Evolutionary conservation across 2,797 vertebrate species (phyloP).

Genomic region (Micropoecilia bifurca): DNA sequence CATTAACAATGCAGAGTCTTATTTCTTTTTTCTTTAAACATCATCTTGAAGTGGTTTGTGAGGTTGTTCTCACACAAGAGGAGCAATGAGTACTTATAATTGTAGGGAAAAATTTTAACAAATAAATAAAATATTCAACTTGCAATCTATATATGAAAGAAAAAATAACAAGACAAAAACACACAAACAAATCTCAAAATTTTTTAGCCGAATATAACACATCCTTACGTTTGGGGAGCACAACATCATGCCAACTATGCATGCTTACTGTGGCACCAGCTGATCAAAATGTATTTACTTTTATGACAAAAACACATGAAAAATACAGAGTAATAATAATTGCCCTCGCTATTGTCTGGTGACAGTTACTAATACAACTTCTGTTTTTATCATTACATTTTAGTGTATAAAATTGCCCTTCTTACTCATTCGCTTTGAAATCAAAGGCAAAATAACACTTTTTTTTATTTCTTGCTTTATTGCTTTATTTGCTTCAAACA

Average conservation of each 20-base stretch:
- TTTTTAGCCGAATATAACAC: neutral
- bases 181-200: neutral
- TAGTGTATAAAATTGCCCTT: neutral
- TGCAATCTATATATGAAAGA: neutral
- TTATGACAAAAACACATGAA: neutral
- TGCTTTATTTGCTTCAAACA: constrained; percentile 60
- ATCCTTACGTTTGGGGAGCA: neutral
- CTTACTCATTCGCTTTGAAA: neutral
- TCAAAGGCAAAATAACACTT: neutral
- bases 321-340: neutral
- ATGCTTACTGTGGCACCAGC: neutral
- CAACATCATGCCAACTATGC: neutral
- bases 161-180: neutral
- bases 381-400: neutral
- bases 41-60: neutral
- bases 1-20: neutral
- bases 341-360: neutral
- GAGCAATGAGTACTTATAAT: neutral
- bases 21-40: neutral
- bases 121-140: neutral
- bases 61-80: neutral
- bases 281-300: neutral
- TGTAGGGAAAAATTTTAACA: neutral
- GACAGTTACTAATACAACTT: neutral
- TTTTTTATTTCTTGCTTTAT: constrained; percentile 59